These are phyloP conservation scores for Ricordea florida DNA, from an alignment of 92 coral and sea anemone genomes.

Conservation along the genomic window DNA sequence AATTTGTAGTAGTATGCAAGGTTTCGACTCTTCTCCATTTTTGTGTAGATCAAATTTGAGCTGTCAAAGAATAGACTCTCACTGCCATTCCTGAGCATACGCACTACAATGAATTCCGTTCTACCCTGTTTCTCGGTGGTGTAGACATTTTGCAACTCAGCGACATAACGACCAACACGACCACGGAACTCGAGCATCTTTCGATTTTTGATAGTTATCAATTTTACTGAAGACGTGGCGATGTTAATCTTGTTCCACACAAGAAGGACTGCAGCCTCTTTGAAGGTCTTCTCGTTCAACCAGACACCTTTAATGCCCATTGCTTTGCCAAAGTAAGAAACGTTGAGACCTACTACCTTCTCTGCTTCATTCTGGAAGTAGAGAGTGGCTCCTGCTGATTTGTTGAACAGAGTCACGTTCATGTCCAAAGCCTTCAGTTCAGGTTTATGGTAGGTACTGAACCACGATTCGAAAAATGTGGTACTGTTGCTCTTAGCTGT, in stretches of 20 bases:
- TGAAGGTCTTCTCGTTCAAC: constrained; percentile 45
- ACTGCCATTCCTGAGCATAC: constrained; percentile 69
- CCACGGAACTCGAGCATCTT: constrained; percentile 59
- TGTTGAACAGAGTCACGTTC: constrained; percentile 68
- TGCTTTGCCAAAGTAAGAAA: constrained; percentile 55
- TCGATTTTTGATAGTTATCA: constrained; percentile 35
- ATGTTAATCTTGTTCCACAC: constrained; percentile 67
- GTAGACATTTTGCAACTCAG: constrained; percentile 49
- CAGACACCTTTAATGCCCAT: constrained; percentile 63
- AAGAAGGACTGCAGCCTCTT: constrained; percentile 61
- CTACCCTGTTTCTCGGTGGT: constrained; percentile 30
- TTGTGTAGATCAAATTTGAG: constrained; percentile 42
- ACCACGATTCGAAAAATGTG: constrained; percentile 69
- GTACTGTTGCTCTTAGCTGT: constrained; percentile 70
- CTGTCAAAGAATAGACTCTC: constrained; percentile 55
- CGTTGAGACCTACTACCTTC: constrained; percentile 66
- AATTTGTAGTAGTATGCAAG: constrained; percentile 32
- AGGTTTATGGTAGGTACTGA: constrained; percentile 29
- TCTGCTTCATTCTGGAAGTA: constrained; percentile 62
- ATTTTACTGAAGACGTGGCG: constrained; percentile 40
- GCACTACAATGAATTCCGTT: constrained; percentile 41
- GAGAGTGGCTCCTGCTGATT: constrained; percentile 47
- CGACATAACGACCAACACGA: constrained; percentile 60
- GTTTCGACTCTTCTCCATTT: constrained; percentile 22
- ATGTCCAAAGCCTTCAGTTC: constrained; percentile 46